Evolutionary conservation across 2,888 invertebrate species (phyloP).

Genomic region (Phorcus lineatus): DNA sequence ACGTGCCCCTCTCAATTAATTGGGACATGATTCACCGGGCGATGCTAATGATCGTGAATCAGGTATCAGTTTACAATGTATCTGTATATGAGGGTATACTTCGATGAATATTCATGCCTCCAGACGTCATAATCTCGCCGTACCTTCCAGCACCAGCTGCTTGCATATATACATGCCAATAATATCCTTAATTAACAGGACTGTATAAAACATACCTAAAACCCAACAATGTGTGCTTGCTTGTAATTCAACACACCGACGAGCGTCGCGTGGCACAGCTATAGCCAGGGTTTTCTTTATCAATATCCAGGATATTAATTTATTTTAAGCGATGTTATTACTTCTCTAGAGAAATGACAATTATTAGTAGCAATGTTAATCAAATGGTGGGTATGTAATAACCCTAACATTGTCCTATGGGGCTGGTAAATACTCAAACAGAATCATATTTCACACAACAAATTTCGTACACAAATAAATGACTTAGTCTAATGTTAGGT

Average conservation of each 20-base stretch:
- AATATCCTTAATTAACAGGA: constrained; percentile 4
- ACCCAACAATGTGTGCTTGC: background rate
- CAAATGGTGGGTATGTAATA: no score
- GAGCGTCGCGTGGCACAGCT: no score
- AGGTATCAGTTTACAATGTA: background rate
- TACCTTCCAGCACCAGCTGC: background rate
- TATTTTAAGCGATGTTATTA: background rate
- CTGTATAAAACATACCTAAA: background rate
- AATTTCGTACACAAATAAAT: no score
- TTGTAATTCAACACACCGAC: background rate
- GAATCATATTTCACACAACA: no score
- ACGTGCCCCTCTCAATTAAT: no score
- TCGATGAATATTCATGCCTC: background rate
- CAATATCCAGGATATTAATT: constrained; percentile 5
- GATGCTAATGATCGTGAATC: background rate
- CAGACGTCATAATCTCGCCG: background rate
- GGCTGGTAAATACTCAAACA: no score
- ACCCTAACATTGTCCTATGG: no score
- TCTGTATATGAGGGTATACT: background rate
- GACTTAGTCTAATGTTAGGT: no score
- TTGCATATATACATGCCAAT: constrained; percentile 15
- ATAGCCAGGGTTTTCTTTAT: no score
- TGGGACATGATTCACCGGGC: no score
- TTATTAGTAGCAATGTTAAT: background rate
- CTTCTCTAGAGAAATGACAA: background rate